Conservation (phyloP, 2,797 vertebrate species). For the Chanos chanos region DNA sequence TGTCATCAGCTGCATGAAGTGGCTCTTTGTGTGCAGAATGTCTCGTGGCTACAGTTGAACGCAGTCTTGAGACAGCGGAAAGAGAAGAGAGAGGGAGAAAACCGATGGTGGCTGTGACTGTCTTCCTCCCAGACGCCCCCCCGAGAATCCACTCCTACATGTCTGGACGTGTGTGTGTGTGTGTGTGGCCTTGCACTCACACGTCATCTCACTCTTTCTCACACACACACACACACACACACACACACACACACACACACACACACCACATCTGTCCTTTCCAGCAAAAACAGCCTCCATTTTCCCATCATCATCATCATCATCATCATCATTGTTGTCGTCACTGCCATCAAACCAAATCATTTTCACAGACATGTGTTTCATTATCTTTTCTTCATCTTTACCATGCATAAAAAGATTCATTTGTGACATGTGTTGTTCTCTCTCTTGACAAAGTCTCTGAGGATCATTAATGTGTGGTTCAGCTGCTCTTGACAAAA, state of each 20-base stretch:
- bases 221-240: slow-evolving; percentile 42
- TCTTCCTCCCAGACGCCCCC: slow-evolving; percentile 61
- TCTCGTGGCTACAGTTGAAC: slow-evolving; percentile 62
- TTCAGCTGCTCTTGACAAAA: slow-evolving; percentile 77
- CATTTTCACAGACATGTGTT: not conserved
- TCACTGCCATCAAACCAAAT: not conserved
- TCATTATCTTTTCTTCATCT: too few species aligned
- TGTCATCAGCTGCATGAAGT: slow-evolving; percentile 61
- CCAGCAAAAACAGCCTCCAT: slow-evolving; percentile 37
- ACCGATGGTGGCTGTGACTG: slow-evolving; percentile 44
- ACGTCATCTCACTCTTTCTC: too few species aligned
- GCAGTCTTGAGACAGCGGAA: slow-evolving; percentile 56
- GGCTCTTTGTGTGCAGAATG: slow-evolving; percentile 63
- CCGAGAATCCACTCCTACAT: slow-evolving; percentile 67
- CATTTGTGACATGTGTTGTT: slow-evolving; percentile 34
- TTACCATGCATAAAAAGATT: slow-evolving; percentile 52
- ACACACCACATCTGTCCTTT: slow-evolving; percentile 36
- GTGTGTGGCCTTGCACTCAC: slow-evolving; percentile 59
- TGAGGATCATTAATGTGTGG: slow-evolving; percentile 69
- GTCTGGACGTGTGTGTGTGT: slow-evolving; percentile 58
- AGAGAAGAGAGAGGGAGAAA: slow-evolving; percentile 29
- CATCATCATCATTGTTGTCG: not conserved
- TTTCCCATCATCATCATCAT: not conserved
- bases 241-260: slow-evolving; percentile 43
- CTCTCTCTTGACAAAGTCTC: slow-evolving; percentile 70